Evolutionary conservation across 2,888 invertebrate species (phyloP).

Genomic region (Acronicta alni): DNA sequence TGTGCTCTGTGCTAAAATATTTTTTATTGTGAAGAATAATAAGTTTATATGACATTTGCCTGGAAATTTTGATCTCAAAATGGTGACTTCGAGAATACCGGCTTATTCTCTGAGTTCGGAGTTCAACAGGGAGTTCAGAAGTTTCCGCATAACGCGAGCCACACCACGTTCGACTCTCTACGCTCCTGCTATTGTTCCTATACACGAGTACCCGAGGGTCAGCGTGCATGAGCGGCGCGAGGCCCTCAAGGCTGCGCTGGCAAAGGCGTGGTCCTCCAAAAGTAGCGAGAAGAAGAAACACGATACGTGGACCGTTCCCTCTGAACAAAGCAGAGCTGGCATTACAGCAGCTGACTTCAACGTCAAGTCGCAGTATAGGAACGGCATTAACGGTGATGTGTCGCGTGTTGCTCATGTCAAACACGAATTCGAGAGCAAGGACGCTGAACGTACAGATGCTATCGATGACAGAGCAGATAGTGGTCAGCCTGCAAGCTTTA

Average conservation of each 20-base stretch:
- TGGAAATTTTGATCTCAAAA: slow-evolving; percentile 89
- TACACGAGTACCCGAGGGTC: slow-evolving; percentile 90
- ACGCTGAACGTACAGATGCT: slow-evolving; percentile 75
- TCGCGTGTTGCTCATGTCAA: slow-evolving; percentile 83
- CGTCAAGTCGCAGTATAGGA: slow-evolving; percentile 73
- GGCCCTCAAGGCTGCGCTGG: slow-evolving; percentile 86
- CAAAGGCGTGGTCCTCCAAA: slow-evolving; percentile 86
- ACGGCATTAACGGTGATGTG: slow-evolving; percentile 76
- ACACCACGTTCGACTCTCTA: slow-evolving; percentile 86
- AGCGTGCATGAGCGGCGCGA: slow-evolving; percentile 88
- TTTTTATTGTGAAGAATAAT: slow-evolving; percentile 75
- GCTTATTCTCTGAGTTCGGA: slow-evolving; percentile 91
- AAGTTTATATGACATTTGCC: slow-evolving; percentile 68
- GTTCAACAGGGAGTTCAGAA: slow-evolving; percentile 90
- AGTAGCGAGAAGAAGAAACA: slow-evolving; percentile 83
- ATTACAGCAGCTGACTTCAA: slow-evolving; percentile 79
- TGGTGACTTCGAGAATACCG: slow-evolving; percentile 91
- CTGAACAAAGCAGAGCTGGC: slow-evolving; percentile 78
- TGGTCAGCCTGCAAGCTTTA: slow-evolving; percentile 78
- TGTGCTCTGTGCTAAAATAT: slow-evolving; percentile 82
- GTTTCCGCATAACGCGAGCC: slow-evolving; percentile 88
- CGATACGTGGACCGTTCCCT: slow-evolving; percentile 83
- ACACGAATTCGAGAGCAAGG: slow-evolving; percentile 85
- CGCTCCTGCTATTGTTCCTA: slow-evolving; percentile 88
- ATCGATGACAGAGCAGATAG: slow-evolving; percentile 73